These are phyloP conservation scores for Leucoraja erinaceus DNA, from an alignment of 2,113 vertebrate genomes.

Conservation along the genomic window DNA sequence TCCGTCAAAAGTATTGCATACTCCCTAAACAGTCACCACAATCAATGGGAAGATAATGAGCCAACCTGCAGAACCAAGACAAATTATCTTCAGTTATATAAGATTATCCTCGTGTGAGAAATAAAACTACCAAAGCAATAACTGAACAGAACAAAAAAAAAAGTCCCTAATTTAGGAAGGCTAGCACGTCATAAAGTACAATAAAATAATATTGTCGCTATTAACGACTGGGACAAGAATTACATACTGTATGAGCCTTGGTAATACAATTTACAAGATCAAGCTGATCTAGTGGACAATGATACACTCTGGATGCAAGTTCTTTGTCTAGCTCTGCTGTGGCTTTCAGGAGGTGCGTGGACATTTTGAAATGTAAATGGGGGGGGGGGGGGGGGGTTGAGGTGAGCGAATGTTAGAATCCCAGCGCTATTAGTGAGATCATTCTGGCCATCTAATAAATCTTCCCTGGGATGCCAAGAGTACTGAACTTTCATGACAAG, in stretches of 20 bases:
- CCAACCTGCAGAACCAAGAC: neutral
- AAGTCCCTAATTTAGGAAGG: neutral
- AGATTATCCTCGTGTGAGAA: neutral
- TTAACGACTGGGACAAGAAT: neutral
- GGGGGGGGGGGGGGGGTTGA: too few species aligned
- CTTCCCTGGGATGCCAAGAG: neutral
- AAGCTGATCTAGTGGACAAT: neutral
- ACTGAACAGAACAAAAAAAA: neutral
- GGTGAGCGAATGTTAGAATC: neutral
- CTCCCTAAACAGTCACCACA: neutral
- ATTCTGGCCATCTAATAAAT: neutral
- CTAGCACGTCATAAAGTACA: neutral
- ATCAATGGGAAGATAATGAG: neutral
- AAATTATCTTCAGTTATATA: neutral
- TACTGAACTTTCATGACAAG: neutral
- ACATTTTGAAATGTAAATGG: neutral
- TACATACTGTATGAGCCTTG: neutral
- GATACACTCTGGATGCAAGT: neutral
- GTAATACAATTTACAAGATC: neutral
- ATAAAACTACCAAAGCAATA: neutral
- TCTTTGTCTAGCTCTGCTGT: neutral
- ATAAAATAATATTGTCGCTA: neutral
- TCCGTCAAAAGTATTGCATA: neutral
- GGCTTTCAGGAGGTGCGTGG: neutral
- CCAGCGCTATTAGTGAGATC: neutral